Evolutionary conservation across 2,888 invertebrate genomes (phyloP).

Genomic region (Clostera curtula): DNA sequence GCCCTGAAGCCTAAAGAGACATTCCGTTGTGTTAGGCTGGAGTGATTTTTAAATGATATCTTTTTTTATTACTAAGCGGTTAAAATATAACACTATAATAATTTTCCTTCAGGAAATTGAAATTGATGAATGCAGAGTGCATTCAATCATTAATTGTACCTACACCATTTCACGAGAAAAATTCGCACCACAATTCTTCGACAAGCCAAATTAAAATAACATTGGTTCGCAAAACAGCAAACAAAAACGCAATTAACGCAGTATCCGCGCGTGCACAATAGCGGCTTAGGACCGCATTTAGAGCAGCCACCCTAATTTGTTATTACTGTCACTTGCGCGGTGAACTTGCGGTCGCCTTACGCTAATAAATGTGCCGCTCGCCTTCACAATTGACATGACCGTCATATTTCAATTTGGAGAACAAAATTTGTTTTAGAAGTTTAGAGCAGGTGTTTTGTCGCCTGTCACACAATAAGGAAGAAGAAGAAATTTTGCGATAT

Average conservation of each 20-base stretch:
- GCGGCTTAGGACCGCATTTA: slow-evolving; percentile 36
- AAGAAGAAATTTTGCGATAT: no score
- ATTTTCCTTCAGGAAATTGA: no score
- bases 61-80: no score
- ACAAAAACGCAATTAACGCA: slow-evolving; percentile 64
- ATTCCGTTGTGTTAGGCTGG: no score
- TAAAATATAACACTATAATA: no score
- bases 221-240: slow-evolving; percentile 52
- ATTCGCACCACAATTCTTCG: slow-evolving; percentile 9
- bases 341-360: slow-evolving; percentile 52
- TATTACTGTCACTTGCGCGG: slow-evolving; percentile 47
- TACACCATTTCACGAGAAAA: slow-evolving; percentile 9
- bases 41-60: no score
- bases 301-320: slow-evolving; percentile 63
- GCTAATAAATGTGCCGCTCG: slow-evolving; percentile 44
- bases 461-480: no score
- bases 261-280: slow-evolving; percentile 42
- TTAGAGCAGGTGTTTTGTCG: no score
- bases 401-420: slow-evolving; percentile 11
- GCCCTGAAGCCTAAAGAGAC: no score
- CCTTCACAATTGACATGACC: slow-evolving; percentile 28
- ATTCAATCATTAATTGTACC: no score
- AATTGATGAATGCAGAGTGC: no score
- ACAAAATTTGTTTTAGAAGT: no score
- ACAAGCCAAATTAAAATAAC: slow-evolving; percentile 32